phyloP scores from a whole-genome alignment of 1,140 invertebrate genomes.

The Argopecten irradians region DNA sequence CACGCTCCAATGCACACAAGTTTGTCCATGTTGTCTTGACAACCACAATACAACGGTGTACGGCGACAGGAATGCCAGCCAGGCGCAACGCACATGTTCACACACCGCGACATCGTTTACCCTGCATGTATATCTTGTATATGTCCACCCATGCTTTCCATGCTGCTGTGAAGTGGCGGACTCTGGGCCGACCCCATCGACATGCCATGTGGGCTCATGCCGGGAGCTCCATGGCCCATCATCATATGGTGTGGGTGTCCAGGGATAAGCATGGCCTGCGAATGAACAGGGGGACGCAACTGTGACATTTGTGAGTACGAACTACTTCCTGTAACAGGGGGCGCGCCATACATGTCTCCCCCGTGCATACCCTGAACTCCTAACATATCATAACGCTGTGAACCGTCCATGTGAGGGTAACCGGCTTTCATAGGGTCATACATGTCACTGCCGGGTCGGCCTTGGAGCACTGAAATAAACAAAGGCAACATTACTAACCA shows the following conservation, averaged over 20 bases:
- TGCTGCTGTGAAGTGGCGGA: slow-evolving; percentile 76
- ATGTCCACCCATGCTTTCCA: slow-evolving; percentile 77
- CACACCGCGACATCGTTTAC: slow-evolving; percentile 60
- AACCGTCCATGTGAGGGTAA: slow-evolving; percentile 71
- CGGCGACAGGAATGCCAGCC: neutral
- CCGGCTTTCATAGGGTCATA: slow-evolving; percentile 76
- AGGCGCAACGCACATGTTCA: neutral
- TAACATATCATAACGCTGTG: slow-evolving; percentile 70
- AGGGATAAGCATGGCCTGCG: slow-evolving; percentile 79
- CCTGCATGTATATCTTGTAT: slow-evolving; percentile 80
- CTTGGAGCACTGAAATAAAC: slow-evolving; percentile 73
- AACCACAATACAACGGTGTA: slow-evolving; percentile 21
- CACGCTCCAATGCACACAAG: slow-evolving; percentile 19
- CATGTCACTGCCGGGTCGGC: slow-evolving; percentile 74
- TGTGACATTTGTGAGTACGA: slow-evolving; percentile 78
- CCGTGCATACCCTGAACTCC: slow-evolving; percentile 76
- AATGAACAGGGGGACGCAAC: slow-evolving; percentile 78
- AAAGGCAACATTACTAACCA: neutral
- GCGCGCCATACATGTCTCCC: slow-evolving; percentile 76
- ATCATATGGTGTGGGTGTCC: slow-evolving; percentile 79
- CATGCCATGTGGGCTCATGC: slow-evolving; percentile 77
- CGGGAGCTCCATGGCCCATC: slow-evolving; percentile 76
- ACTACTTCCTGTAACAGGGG: slow-evolving; percentile 68
- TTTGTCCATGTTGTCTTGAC: slow-evolving; percentile 16
- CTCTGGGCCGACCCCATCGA: slow-evolving; percentile 75